These are phyloP conservation scores for Aegithalos caudatus DNA, from an alignment of 2,113 vertebrate genomes.

Conservation along the genomic window DNA sequence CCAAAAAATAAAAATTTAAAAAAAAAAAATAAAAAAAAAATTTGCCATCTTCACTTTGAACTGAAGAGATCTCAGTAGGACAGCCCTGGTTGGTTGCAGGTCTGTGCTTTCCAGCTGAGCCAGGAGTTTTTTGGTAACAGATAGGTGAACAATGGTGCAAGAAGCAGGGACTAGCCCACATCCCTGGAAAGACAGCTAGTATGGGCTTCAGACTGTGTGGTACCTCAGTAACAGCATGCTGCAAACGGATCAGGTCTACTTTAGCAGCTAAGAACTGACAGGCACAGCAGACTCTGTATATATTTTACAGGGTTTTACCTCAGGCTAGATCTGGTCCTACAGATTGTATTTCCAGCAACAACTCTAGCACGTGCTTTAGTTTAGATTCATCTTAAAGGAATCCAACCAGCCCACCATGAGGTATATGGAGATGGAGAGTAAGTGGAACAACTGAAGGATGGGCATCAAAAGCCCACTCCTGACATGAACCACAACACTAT, in stretches of 20 bases:
- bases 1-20: neutral
- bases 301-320: neutral
- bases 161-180: neutral
- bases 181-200: accelerated
- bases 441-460: slow-evolving; percentile 4
- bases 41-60: neutral
- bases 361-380: neutral
- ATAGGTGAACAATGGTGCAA: neutral
- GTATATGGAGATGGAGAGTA: neutral
- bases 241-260: neutral
- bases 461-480: neutral
- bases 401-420: neutral
- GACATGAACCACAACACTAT: neutral
- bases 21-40: neutral
- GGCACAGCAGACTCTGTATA: accelerated
- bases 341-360: neutral
- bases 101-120: neutral
- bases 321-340: neutral
- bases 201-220: accelerated
- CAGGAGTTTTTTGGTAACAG: neutral
- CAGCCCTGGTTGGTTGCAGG: neutral
- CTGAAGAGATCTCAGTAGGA: neutral
- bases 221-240: neutral
- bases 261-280: neutral
- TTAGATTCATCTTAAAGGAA: slow-evolving; percentile 8